phyloP scores from a whole-genome alignment of 2,113 vertebrate species.

The Macaca nemestrina region DNA sequence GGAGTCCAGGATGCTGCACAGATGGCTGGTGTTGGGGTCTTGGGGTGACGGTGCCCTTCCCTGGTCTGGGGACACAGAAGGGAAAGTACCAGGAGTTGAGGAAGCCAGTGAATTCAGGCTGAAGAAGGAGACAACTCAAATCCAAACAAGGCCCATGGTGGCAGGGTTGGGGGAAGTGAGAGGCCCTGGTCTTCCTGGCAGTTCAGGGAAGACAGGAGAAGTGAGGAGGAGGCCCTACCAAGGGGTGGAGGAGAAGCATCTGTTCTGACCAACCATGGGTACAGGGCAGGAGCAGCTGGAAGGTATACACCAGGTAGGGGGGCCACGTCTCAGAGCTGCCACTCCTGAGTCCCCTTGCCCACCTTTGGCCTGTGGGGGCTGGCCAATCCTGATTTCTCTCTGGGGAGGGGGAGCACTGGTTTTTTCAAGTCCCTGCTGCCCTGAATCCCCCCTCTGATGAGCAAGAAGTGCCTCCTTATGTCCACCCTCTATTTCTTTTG shows the following conservation, averaged over 20 bases:
- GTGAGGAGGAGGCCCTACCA: not conserved
- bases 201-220: not conserved
- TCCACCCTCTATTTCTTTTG: not conserved
- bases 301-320: not conserved
- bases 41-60: not conserved
- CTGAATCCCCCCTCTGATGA: not conserved
- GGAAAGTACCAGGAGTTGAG: not conserved
- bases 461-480: not conserved
- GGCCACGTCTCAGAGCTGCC: not conserved
- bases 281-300: not conserved
- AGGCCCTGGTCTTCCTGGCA: no score
- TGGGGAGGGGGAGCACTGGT: not conserved
- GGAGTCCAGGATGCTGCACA: not conserved
- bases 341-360: not conserved
- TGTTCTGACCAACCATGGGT: not conserved
- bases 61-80: not conserved
- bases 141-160: not conserved
- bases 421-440: not conserved
- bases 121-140: not conserved
- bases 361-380: not conserved
- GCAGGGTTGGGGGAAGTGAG: fast-evolving
- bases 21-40: not conserved
- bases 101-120: not conserved
- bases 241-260: fast-evolving
- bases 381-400: not conserved